Percentiles rank a stretch among this genome's conserved stretches.
phyloP scores from a whole-genome alignment of 2,888 invertebrate genomes.

The Sepioteuthis lessoniana region DNA sequence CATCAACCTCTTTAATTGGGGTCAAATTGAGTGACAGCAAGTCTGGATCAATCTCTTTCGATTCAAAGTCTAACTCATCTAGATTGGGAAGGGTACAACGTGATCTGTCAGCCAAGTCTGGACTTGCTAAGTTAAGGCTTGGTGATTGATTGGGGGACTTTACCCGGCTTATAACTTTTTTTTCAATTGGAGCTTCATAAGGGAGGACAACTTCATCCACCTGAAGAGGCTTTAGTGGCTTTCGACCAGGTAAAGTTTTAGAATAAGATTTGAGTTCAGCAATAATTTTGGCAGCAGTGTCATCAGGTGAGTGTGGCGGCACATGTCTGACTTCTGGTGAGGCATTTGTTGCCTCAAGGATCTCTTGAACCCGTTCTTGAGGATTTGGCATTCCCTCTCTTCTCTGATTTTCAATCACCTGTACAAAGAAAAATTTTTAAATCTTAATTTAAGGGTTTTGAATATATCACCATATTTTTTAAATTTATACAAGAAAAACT shows the following conservation, averaged over 20 bases:
- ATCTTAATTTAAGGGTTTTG: neutral
- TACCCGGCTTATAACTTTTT: slow-evolving; percentile 57
- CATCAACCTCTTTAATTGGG: slow-evolving; percentile 61
- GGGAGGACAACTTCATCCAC: slow-evolving; percentile 56
- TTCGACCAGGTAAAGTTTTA: slow-evolving; percentile 35
- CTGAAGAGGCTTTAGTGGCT: slow-evolving; percentile 1
- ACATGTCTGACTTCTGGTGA: neutral
- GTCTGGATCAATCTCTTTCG: slow-evolving; percentile 68
- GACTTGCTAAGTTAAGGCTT: slow-evolving; percentile 52
- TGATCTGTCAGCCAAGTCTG: slow-evolving; percentile 60
- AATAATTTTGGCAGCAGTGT: slow-evolving; percentile 37
- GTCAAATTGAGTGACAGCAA: slow-evolving; percentile 68
- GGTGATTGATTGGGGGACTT: slow-evolving; percentile 45
- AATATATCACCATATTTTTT: neutral
- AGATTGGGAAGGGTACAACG: slow-evolving; percentile 60
- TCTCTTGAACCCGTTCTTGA: slow-evolving; percentile 48
- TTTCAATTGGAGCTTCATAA: slow-evolving; percentile 61
- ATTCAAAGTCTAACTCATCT: slow-evolving; percentile 63
- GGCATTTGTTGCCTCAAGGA: neutral
- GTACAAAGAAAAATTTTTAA: slow-evolving; percentile 43
- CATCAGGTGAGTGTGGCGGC: neutral
- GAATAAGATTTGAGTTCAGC: slow-evolving; percentile 25
- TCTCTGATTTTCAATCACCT: slow-evolving; percentile 65
- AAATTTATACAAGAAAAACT: no score
- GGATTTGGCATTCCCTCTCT: slow-evolving; percentile 54